phyloP scores from a whole-genome alignment of 1,140 invertebrate species.

The Goniozus legneri region DNA sequence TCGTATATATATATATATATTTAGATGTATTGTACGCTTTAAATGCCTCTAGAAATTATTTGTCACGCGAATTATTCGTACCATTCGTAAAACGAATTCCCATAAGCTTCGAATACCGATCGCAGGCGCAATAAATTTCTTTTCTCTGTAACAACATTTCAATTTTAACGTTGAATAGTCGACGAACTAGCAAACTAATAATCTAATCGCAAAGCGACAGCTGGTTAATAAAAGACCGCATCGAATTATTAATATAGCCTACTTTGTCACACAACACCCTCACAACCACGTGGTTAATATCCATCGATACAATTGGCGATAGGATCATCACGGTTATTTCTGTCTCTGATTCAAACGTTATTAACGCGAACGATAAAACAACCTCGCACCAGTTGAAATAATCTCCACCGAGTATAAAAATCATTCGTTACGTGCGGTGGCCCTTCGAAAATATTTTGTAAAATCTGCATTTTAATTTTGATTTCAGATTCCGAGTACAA shows the following conservation, averaged over 20 bases:
- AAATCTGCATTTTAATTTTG: slow-evolving; percentile 42
- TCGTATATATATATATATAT: no score
- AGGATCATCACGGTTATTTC: slow-evolving; percentile 26
- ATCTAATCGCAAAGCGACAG: slow-evolving; percentile 17
- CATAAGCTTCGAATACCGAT: no score
- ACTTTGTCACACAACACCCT: slow-evolving; percentile 15
- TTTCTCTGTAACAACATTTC: no score
- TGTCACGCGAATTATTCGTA: no score
- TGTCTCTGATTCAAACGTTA: slow-evolving; percentile 24
- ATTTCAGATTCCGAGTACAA: slow-evolving; percentile 28
- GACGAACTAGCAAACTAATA: slow-evolving; percentile 1
- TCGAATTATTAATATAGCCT: slow-evolving; percentile 25
- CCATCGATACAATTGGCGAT: slow-evolving; percentile 29
- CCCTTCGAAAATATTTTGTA: slow-evolving; percentile 32
- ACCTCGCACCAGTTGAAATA: slow-evolving; percentile 1
- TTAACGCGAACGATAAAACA: slow-evolving; percentile 13
- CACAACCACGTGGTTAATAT: slow-evolving; percentile 22
- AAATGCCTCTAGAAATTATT: no score
- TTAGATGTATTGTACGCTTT: no score
- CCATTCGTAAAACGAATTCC: no score
- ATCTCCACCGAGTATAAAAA: slow-evolving; percentile 14
- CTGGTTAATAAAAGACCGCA: slow-evolving; percentile 8
- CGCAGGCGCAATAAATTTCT: no score
- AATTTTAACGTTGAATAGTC: no score
- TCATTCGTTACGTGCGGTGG: slow-evolving; percentile 13